Evolutionary conservation across 2,888 invertebrate species (phyloP), one percentile per base, ranked within the genome.

Genomic region (Syritta pipiens): DNA sequence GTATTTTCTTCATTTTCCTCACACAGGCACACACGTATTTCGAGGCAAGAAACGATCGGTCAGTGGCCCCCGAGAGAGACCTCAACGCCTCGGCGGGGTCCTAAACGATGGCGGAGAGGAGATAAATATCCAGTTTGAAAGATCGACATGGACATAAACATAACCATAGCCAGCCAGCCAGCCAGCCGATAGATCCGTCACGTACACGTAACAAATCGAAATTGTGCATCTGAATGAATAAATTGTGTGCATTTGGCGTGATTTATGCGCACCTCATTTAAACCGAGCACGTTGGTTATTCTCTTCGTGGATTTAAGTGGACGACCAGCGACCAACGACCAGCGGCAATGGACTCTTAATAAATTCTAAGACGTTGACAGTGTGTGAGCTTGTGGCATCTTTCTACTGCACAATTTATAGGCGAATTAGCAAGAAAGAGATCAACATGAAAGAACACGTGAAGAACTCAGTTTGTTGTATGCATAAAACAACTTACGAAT

Each of bases 151-250:
- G 62, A 10, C 60, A 22, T 32, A 20, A 32, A n/a, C 14, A 42
- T 22, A 40, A 26, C 17, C 24, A 26, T 28, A 12, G 17, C 14
- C 57, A 10, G 20, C 12, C 55, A 60, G 35, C 60, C 60, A 77
- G 53, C 65, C 59, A 67, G 40, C 65, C 42, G 42, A 12, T 71
- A 72, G 60, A 77, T 77, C 71, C 77, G 72, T 77, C 77, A 77
- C 77, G 72, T 77, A 77, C 79, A 79, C 67, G 74, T 68, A 68
- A 67, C 74, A 72, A 72, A 79, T 79, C 79, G 74, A 79, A 74
- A 74, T 67, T 79, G 67, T 79, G 74, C 67, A 79, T 79, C 72
- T 74, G 67, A 72, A 62, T 79, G 60, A 68, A 67, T 72, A 72
- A 72, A 48, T 72, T 67, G 67, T 62, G 60, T 49, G 60, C 67